Conservation (phyloP, 1,140 invertebrate species). For the Apocrypta bakeri region DNA sequence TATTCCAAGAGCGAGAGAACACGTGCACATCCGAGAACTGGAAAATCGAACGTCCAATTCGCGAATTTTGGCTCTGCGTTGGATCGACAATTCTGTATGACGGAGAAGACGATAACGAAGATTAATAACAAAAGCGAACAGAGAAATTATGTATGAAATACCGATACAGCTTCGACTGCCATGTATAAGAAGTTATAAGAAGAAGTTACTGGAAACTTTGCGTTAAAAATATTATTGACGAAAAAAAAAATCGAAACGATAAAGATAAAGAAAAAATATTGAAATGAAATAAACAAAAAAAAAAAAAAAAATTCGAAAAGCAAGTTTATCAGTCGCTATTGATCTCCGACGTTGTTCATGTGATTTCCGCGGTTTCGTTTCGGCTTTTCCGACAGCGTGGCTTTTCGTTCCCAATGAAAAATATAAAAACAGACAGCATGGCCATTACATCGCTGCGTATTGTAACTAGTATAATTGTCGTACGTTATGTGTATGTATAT, state of each 20-base stretch:
- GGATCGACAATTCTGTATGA: background rate
- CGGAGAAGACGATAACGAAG: background rate
- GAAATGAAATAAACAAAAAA: conserved; percentile 26
- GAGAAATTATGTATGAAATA: conserved; percentile 16
- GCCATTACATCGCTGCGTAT: background rate
- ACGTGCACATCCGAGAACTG: background rate
- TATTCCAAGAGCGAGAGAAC: no score
- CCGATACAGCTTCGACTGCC: conserved; percentile 47
- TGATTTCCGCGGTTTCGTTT: conserved; percentile 11
- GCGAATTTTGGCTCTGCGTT: background rate
- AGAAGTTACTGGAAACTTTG: conserved; percentile 26
- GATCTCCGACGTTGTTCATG: conserved; percentile 22
- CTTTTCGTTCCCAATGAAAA: no score
- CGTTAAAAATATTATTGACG: conserved; percentile 17
- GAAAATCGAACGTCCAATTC: background rate
- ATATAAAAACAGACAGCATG: background rate
- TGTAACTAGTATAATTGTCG: conserved; percentile 48
- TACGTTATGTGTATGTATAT: no score
- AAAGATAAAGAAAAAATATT: background rate
- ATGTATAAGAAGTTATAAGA: conserved; percentile 34
- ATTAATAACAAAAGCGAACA: background rate
- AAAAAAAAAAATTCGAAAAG: conserved; percentile 20
- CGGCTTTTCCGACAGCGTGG: no score
- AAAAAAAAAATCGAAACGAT: background rate
- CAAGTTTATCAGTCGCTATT: conserved; percentile 49